These are phyloP conservation scores for Hippopotamus amphibius DNA, from an alignment of 2,113 vertebrate species.

Conservation along the genomic window DNA sequence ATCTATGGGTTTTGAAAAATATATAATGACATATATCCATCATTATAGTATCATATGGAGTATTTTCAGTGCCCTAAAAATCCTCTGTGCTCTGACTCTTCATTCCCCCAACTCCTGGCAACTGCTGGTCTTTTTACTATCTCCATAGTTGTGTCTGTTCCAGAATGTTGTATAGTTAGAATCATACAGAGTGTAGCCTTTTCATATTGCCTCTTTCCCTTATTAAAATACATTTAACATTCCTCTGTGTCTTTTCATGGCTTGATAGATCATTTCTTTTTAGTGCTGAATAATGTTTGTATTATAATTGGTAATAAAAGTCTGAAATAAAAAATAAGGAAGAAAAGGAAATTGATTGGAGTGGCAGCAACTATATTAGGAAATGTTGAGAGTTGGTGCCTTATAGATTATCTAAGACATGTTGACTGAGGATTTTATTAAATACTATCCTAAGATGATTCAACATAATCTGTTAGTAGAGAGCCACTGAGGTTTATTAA, in stretches of 20 bases:
- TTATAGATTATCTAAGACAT: conserved; percentile 58
- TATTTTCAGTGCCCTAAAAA: not conserved
- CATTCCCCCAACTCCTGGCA: not conserved
- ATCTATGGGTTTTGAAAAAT: not conserved
- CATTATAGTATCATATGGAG: not conserved
- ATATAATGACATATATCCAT: not conserved
- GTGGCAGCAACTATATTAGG: not conserved
- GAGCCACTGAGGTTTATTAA: conserved; percentile 43
- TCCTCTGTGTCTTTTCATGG: not conserved
- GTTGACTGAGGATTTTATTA: conserved; percentile 63
- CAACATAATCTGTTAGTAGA: conserved; percentile 51
- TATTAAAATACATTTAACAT: not conserved
- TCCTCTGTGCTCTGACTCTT: not conserved
- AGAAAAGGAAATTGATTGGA: conserved; percentile 13
- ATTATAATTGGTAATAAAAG: conserved; percentile 31
- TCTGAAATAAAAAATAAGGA: not conserved
- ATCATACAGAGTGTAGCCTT: not conserved
- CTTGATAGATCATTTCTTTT: not conserved
- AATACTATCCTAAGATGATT: conserved; percentile 36
- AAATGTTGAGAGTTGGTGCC: conserved; percentile 19
- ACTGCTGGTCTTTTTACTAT: not conserved
- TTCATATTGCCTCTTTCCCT: not conserved
- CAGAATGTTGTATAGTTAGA: not conserved
- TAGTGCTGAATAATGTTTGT: conserved; percentile 12
- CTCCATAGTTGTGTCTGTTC: not conserved